Base-by-base conservation (phyloP, 2,797 vertebrate species). In the Sebastes trivittatus region DNA sequence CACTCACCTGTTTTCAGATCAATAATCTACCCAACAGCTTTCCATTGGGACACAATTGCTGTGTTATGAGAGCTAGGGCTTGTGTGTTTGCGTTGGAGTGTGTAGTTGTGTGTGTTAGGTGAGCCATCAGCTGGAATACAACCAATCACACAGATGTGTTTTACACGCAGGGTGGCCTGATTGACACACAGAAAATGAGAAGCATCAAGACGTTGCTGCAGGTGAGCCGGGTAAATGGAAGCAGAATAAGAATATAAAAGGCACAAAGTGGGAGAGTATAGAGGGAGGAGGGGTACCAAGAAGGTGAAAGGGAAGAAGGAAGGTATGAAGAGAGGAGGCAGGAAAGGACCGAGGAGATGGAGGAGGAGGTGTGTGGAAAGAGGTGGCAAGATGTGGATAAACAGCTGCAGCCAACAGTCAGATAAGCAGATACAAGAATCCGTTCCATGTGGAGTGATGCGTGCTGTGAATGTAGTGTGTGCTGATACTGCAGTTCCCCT, bases 101-200 rank as follows among this genome's bases (percentile, higher is more conserved):
- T 25, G 61, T 2, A 61, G 70, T 20, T 16, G 69, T 60, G 38
- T 16, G 62, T 59, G n/a, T 16, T 22, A 62, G 36, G 38, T 75
- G 77, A 72, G 65, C 56, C 70, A 67, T 72, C 55, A 56, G 27
- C 46, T 80, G 80, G 82, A 80, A 89, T 71, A 9, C 66, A 69
- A 70, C 32, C 65, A 61, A 11, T 59, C 7, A 27, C 75, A 70
- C 66, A 84, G 79, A 74, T 86, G 78, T 2, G 14, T 89, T 67
- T 86, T 81, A 64, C 87, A 86, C 2, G 7, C 60, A 2, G 54
- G 73, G 58, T 54, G 42, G 42, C 81, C 84, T 84, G 90, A 93
- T 60, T 80, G 63, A 78, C 74, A 59, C 3, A 16, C 2, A 7
- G 18, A 54, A 65, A 76, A 46, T 29, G 54, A 30, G 27, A 49